Base-by-base conservation (phyloP, 2,113 vertebrate species). In the Panthera uncia region DNA sequence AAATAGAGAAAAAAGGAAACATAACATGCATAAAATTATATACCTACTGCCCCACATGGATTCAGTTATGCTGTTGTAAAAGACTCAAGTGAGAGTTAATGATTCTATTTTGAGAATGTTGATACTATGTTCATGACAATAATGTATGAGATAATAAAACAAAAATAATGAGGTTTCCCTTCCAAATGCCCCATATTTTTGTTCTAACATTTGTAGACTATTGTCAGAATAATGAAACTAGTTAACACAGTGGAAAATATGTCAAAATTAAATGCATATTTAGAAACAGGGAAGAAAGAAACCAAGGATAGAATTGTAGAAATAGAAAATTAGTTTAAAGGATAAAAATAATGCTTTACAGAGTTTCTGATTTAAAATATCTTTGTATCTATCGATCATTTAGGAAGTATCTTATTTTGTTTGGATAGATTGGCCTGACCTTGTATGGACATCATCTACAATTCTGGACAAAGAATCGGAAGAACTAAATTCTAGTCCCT, bases 231-330 rank as follows among this genome's bases (percentile, higher is more conserved):
- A 88, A 79, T 19, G 2, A 16, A 81, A 61, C 45, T 88, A 92
- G 38, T 3, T 63, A 48, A n/a, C 1, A 69, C 4, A 76, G 29
- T 9, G 36, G 85, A 74, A 82, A 79, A 50, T 27, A n/a, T 38
- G 5, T 89, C 65, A 83, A 11, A 85, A 38, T 93, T 84, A 87
- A 96, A 90, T 80, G 65, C 52, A 74, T 85, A 93, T 50, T 85
- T 97, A 95, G 29, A 83, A 87, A 71, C 31, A 95, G 13, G 8
- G 13, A 69, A 82, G 63, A 50, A 27, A 95, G 78, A 79, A 55
- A 95, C 73, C 15, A 96, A n/a, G 82, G 21, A 69, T 10, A 69
- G n/a, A 83, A 74, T 48, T 87, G 15, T 18, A 38, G 48, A 89
- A 86, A 7, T 63, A 90, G 33, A 83, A 88, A 97, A 13, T 4